These are phyloP conservation scores for Candidula unifasciata DNA, from an alignment of 2,888 invertebrate species.

Conservation along the genomic window DNA sequence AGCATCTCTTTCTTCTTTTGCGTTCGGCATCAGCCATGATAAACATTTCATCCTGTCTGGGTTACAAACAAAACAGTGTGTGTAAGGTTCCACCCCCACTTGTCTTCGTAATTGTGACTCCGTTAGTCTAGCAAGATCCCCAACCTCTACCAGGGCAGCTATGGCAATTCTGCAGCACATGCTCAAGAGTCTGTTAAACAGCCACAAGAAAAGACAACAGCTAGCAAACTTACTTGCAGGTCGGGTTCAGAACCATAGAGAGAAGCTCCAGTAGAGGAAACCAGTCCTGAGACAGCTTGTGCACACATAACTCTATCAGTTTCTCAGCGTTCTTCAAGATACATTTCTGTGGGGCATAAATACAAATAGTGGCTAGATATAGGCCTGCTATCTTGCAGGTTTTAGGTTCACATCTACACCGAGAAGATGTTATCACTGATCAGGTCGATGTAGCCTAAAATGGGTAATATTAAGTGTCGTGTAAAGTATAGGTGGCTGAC, in stretches of 20 bases:
- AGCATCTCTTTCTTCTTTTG: too few species aligned
- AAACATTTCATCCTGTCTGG: too few species aligned
- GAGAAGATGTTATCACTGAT: too few species aligned
- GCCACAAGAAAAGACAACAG: neutral
- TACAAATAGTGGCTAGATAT: too few species aligned
- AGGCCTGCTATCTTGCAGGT: too few species aligned
- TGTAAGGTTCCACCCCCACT: too few species aligned
- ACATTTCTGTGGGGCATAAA: conserved; percentile 79
- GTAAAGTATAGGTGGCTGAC: too few species aligned
- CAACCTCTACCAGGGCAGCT: neutral
- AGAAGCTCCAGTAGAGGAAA: conserved; percentile 93
- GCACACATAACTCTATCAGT: conserved; percentile 93
- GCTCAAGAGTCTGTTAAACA: neutral
- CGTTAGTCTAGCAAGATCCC: neutral
- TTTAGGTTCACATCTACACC: too few species aligned
- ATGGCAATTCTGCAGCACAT: neutral
- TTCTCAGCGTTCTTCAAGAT: conserved; percentile 95
- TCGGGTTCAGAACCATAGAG: conserved; percentile 95
- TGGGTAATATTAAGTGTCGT: too few species aligned
- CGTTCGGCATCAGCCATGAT: too few species aligned
- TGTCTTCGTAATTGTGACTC: neutral
- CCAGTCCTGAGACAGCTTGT: conserved; percentile 92
- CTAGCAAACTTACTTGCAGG: conserved; percentile 87
- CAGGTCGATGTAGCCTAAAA: too few species aligned
- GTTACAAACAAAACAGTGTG: too few species aligned